Percentiles rank a stretch among this genome's conserved stretches.
phyloP scores from a whole-genome alignment of 2,113 vertebrate species.

The Neolamprologus kungweensis region DNA sequence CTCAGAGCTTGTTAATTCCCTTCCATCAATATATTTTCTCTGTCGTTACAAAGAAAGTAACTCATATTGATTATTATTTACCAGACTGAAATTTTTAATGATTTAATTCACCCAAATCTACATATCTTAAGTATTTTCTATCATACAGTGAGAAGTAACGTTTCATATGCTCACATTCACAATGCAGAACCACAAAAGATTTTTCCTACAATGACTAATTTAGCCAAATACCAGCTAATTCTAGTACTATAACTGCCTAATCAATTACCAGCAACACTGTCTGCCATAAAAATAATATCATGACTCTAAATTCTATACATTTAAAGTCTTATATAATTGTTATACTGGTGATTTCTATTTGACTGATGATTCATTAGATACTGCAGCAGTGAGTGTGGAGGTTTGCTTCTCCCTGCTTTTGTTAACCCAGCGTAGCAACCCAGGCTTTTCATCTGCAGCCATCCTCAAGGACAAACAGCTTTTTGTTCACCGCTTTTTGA shows the following conservation, averaged over 20 bases:
- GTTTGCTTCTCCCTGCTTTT: neutral
- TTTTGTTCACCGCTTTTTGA: slow-evolving; percentile 35
- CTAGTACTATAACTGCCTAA: neutral
- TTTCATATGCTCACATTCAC: neutral
- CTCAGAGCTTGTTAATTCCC: neutral
- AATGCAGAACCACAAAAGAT: neutral
- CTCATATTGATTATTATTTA: neutral
- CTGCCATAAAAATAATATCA: neutral
- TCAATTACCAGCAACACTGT: neutral
- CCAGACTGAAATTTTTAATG: neutral
- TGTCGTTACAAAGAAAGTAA: neutral
- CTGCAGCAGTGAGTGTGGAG: neutral
- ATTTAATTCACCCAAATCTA: neutral
- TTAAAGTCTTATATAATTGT: neutral
- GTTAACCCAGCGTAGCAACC: neutral
- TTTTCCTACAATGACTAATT: neutral
- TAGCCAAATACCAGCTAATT: neutral
- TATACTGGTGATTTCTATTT: neutral
- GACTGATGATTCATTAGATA: neutral
- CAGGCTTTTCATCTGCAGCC: slow-evolving; percentile 8
- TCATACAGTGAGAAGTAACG: neutral
- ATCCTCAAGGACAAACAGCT: slow-evolving; percentile 54
- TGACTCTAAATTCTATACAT: neutral
- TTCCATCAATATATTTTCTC: neutral
- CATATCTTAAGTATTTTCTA: neutral